Base-by-base conservation (phyloP, 2,797 vertebrate species). In the Cynodonichthys magdalenae region DNA sequence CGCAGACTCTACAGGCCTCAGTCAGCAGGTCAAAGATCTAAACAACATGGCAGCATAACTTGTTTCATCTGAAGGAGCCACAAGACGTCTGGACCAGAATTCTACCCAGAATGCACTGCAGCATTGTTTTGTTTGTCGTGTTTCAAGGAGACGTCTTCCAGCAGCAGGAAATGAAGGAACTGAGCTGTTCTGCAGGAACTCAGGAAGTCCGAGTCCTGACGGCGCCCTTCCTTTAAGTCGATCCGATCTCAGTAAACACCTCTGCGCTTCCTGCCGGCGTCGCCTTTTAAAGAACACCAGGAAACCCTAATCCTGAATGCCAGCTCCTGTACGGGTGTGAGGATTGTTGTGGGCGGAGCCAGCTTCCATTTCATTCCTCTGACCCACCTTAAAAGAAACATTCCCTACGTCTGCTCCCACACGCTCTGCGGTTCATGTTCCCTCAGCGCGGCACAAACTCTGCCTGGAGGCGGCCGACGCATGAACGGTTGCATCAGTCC, bases 151-250 rank as follows among this genome's bases (percentile, higher is more conserved):
- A 24, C 57, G n/a, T 27, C 15, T 64, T 51, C 54, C 39, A 78
- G 59, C 48, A 72, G 62, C 28, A 49, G 71, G 58, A 7, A 19
- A 31, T 27, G 65, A 74, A 72, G 73, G 71, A 76, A 71, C 56
- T 42, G 10, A 49, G 54, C 56, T 58, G 46, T 61, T 59, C 48
- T 46, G 56, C 49, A 53, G 12, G 53, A 17, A 71, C 66, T 54
- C 45, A 76, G 73, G 55, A 82, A 79, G 70, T 75, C 39, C 0
- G 7, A 17, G 0, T 9, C 63, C 36, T 46, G 29, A 24, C 47
- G 10, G 10, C 6, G 31, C 44, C 3, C 41, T 47, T 60, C 45
- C 31, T 20, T 0, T 0, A 36, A 29, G 24, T 48, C 2, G 31
- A 15, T 49, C 19, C 15, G 31, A 18, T 49, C 11, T 14, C 9